Base-by-base conservation (phyloP, 2,113 vertebrate species). In the Barbus barbus region DNA sequence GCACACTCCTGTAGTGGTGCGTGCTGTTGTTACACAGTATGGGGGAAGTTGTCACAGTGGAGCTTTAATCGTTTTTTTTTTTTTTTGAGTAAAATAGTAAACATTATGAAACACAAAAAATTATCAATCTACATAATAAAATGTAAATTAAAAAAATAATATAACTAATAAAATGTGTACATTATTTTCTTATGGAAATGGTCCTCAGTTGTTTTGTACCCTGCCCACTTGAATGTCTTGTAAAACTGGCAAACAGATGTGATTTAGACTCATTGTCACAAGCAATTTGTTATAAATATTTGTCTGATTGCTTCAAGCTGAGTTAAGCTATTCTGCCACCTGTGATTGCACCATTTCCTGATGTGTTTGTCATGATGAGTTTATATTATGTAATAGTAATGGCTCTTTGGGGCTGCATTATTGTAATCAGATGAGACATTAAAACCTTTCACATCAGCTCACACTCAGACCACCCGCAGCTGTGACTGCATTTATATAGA, bases 121-220 rank as follows among this genome's bases (percentile, higher is more conserved):
- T n/a, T n/a, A n/a, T n/a, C n/a, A n/a, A n/a, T n/a, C n/a, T n/a
- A n/a, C n/a, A n/a, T n/a, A n/a, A n/a, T n/a, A n/a, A n/a, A n/a
- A n/a, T n/a, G n/a, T n/a, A n/a, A n/a, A n/a, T n/a, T n/a, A n/a
- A n/a, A n/a, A n/a, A n/a, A n/a, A n/a, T n/a, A n/a, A n/a, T 33
- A 33, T 4, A 33, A 33, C 4, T 33, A 33, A 33, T 33, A 33
- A 33, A 33, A 33, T n/a, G n/a, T n/a, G n/a, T n/a, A n/a, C n/a
- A n/a, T 33, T 87, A 24, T 51, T 28, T 20, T 73, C 31, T 48
- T 3, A 13, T 46, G 78, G 53, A 65, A 67, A 83, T 38, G 9
- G 5, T 9, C 33, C 4, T 31, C 22, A 6, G n/a, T 31, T 69
- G 26, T 60, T 77, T 75, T 56, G 53, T 65, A 22, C 22, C 22